Base-by-base conservation (phyloP, 1,140 invertebrate genomes). In the Psix sp. region DNA sequence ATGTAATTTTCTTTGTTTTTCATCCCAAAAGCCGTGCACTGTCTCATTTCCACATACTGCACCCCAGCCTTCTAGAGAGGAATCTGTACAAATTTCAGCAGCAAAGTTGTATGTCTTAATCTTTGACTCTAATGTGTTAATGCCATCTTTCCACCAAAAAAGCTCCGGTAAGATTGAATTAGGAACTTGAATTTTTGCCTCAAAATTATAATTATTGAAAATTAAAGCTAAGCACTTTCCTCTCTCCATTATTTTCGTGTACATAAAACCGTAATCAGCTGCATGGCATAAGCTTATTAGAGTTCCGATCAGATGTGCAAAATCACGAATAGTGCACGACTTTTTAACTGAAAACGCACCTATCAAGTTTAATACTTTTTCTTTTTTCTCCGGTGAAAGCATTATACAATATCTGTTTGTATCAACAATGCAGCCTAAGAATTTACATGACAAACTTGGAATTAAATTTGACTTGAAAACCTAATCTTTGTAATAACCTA, bases 341-440 rank as follows among this genome's bases (percentile, higher is more conserved):
- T 40, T 15, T 15, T 11, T 40, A 1, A 3, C 16, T 40, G 14
- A 11, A 9, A 40, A 13, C 3, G 3, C 14, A 7, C 3, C 10
- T 9, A 40, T 10, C 7, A n/a, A 3, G 24, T 21, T 4, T 13
- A 14, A 11, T 13, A 14, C 13, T 20, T 46, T 46, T 46, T 5
- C 24, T 9, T 57, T 16, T 57, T 68, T 26, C 59, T 14, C n/a
- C n/a, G 6, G 1, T 2, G 43, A 39, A 6, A 38, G 43, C 9
- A 46, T 33, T 7, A 68, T 0, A 10, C 10, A 13, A 33, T 24
- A 54, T n/a, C 4, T 14, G 16, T 26, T 7, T 0, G 56, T 42
- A 20, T 71, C 49, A 9, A 62, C 11, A 7, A 63, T 21, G 13
- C 63, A 42, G 10, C 68, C 68, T 31, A 71, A 39, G 20, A 42